Percentiles rank a stretch among this genome's conserved stretches.
Conservation (phyloP, 2,797 vertebrate species). For the Tangara arthus region DNA sequence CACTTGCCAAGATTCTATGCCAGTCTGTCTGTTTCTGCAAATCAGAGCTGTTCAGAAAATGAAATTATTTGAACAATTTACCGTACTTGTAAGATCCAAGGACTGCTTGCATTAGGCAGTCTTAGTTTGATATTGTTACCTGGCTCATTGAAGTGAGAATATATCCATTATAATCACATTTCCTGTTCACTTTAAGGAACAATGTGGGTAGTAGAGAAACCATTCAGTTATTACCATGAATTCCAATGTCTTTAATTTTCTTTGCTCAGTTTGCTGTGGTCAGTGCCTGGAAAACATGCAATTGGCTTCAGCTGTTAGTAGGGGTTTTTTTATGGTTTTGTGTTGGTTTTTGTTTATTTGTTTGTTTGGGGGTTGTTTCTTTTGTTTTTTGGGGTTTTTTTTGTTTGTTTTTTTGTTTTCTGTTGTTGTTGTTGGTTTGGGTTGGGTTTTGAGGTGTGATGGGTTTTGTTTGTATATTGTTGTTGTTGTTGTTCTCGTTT, state of each 20-base stretch:
- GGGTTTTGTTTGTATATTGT: background rate
- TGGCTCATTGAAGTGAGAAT: background rate
- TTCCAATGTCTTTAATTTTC: constrained; percentile 31
- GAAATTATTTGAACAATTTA: background rate
- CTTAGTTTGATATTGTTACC: background rate
- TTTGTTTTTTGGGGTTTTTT: background rate
- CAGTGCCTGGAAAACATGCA: constrained; percentile 26
- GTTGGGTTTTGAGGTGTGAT: background rate
- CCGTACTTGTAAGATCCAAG: background rate
- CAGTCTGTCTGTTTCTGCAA: background rate
- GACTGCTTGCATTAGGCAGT: background rate
- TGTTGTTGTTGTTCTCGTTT: background rate
- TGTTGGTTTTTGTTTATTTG: background rate
- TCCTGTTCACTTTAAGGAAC: constrained; percentile 7
- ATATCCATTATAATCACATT: constrained; percentile 38
- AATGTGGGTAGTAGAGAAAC: background rate
- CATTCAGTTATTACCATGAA: background rate
- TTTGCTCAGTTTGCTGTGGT: background rate
- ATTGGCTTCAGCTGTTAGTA: background rate
- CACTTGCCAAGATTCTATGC: background rate
- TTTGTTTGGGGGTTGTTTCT: background rate
- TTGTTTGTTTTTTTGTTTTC: no score
- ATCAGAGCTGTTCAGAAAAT: background rate
- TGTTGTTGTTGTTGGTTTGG: background rate
- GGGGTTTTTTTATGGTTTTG: background rate